Conservation (phyloP, 2,888 invertebrate genomes). For the Osedax frankpressi region DNA sequence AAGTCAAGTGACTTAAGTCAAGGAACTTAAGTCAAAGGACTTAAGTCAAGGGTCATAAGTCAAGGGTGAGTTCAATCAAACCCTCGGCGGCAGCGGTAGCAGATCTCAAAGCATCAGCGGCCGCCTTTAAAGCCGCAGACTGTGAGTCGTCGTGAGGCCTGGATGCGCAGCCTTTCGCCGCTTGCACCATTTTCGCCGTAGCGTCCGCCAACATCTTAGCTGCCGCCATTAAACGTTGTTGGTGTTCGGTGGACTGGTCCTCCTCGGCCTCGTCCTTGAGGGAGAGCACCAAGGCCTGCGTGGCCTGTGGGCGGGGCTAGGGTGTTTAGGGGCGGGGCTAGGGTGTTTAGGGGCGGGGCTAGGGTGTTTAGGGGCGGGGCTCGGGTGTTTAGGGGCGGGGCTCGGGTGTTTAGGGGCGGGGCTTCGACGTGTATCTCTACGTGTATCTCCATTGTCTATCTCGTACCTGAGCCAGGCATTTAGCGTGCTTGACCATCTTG, state of each 20-base stretch:
- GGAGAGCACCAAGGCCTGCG: slow-evolving; percentile 79
- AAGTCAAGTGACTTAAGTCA: no score
- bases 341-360: slow-evolving; percentile 90
- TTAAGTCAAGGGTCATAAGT: no score
- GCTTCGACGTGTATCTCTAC: slow-evolving; percentile 90
- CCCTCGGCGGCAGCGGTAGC: slow-evolving; percentile 62
- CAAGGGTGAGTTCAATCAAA: no score
- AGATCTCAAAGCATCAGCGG: slow-evolving; percentile 81
- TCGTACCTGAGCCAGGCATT: slow-evolving; percentile 69
- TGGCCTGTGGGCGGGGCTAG: slow-evolving; percentile 52
- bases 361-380: slow-evolving; percentile 87
- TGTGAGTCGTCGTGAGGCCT: slow-evolving; percentile 67
- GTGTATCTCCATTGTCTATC: slow-evolving; percentile 81
- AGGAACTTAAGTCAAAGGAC: no score
- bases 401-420: slow-evolving; percentile 68
- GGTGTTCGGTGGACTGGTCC: slow-evolving; percentile 73
- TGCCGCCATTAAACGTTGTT: slow-evolving; percentile 75
- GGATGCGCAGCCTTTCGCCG: slow-evolving; percentile 79
- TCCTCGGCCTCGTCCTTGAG: slow-evolving; percentile 86
- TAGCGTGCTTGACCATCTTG: slow-evolving; percentile 86
- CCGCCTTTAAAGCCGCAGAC: slow-evolving; percentile 69
- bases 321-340: no score
- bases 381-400: slow-evolving; percentile 75
- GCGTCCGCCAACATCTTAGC: slow-evolving; percentile 88
- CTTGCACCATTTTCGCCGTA: slow-evolving; percentile 89